Evolutionary conservation across 2,888 invertebrate species (phyloP).

Genomic region (Toxonevra muliebris): DNA sequence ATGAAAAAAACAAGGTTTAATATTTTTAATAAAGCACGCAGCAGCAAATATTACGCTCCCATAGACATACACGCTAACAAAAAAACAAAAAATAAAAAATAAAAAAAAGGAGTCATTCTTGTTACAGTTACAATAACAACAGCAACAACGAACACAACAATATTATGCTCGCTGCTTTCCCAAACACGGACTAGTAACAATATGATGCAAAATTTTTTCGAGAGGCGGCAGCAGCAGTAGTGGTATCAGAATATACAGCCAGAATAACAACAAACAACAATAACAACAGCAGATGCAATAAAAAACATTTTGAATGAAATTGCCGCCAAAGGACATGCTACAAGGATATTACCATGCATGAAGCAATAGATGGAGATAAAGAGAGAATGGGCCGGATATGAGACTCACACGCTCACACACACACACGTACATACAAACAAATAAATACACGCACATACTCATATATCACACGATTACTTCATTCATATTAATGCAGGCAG

Average conservation of each 20-base stretch:
- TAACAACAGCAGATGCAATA: neutral
- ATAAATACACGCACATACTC: no score
- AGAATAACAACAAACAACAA: neutral
- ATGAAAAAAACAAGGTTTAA: no score
- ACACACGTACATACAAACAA: neutral
- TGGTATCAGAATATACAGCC: neutral
- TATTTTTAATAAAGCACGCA: no score
- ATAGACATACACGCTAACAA: no score
- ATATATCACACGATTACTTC: no score
- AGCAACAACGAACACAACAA: no score
- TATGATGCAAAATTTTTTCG: neutral
- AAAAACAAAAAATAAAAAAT: no score
- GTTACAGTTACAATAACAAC: no score
- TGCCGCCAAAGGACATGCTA: neutral
- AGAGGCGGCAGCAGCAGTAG: neutral
- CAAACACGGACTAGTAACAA: neutral
- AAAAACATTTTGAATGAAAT: neutral
- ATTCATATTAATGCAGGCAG: no score
- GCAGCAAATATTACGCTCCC: no score
- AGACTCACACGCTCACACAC: neutral
- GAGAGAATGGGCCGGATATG: neutral
- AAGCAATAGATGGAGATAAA: neutral
- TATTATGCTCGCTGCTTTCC: no score
- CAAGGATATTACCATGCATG: neutral
- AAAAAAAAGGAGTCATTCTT: no score